These are phyloP conservation scores for Tenodera sinensis DNA, from an alignment of 2,888 invertebrate species.

Conservation along the genomic window DNA sequence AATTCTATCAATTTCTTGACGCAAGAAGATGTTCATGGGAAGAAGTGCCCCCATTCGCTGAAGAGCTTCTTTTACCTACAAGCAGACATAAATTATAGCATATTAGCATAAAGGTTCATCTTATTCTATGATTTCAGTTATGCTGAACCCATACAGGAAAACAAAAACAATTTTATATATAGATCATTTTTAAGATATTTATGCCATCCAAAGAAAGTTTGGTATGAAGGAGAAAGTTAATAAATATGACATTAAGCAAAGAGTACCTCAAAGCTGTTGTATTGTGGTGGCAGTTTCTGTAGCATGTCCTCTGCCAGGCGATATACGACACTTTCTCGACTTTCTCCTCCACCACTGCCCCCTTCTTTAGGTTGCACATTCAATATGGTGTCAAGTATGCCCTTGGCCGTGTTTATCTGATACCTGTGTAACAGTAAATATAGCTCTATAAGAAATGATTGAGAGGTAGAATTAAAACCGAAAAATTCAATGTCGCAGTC, in stretches of 20 bases:
- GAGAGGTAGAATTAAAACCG: too few relatives aligned
- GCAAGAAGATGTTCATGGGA: constrained; percentile 93
- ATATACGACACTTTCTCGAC: constrained; percentile 88
- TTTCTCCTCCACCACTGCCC: constrained; percentile 85
- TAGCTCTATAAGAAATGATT: too few relatives aligned
- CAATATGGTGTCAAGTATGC: constrained; percentile 87
- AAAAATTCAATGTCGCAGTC: too few relatives aligned
- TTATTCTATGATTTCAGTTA: too few relatives aligned
- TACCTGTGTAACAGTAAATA: constrained; percentile 52
- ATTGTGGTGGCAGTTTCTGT: constrained; percentile 78
- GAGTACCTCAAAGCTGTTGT: constrained; percentile 74
- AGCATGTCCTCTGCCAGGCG: constrained; percentile 91
- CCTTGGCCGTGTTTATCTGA: constrained; percentile 93
- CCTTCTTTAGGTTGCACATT: constrained; percentile 98
- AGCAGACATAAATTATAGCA: background rate
- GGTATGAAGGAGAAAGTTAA: background rate
- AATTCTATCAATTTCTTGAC: constrained; percentile 73
- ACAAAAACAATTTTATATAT: too few relatives aligned
- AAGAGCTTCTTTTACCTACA: constrained; percentile 73
- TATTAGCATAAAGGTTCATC: too few relatives aligned
- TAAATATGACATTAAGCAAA: background rate
- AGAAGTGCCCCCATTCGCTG: constrained; percentile 87
- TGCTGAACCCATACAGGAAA: too few relatives aligned
- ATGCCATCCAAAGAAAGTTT: background rate
- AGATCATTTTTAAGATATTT: background rate